These are phyloP conservation scores for Pseudomugil gertrudae DNA, from an alignment of 2,797 vertebrate genomes.

Conservation along the genomic window DNA sequence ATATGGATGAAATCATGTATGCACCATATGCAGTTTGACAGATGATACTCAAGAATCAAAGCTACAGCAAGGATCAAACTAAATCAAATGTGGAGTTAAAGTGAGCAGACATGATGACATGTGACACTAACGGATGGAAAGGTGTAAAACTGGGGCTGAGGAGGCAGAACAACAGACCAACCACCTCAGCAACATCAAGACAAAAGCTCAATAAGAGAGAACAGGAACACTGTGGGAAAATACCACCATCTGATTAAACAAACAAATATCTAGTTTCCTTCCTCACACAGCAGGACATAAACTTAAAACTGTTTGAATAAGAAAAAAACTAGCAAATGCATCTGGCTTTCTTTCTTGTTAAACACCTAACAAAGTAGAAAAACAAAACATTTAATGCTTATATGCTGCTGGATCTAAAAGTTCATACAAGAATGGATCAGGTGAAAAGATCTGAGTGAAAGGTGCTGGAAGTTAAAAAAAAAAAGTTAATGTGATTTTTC, in stretches of 20 bases:
- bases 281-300: constrained; percentile 68
- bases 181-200: constrained; percentile 13
- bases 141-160: constrained; percentile 47
- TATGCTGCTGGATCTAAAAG: background rate
- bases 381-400: background rate
- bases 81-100: constrained; percentile 48
- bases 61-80: constrained; percentile 25
- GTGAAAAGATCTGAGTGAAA: background rate
- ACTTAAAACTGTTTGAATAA: constrained; percentile 58
- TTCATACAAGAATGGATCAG: background rate
- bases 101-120: constrained; percentile 25
- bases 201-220: constrained; percentile 36
- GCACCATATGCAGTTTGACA: constrained; percentile 36
- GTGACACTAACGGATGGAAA: constrained; percentile 63
- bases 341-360: constrained; percentile 20
- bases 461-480: background rate
- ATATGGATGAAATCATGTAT: constrained; percentile 42
- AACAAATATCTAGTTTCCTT: constrained; percentile 68
- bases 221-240: constrained; percentile 60
- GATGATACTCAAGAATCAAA: constrained; percentile 13
- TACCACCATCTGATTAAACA: constrained; percentile 78
- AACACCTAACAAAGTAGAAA: constrained; percentile 9
- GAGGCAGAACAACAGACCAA: constrained; percentile 22
- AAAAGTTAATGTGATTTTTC: too few relatives aligned
- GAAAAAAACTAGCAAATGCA: constrained; percentile 23